Evolutionary conservation across 2,797 vertebrate species (phyloP), one percentile per base, ranked within the genome.

Genomic region (Pteronotus mesoamericanus): DNA sequence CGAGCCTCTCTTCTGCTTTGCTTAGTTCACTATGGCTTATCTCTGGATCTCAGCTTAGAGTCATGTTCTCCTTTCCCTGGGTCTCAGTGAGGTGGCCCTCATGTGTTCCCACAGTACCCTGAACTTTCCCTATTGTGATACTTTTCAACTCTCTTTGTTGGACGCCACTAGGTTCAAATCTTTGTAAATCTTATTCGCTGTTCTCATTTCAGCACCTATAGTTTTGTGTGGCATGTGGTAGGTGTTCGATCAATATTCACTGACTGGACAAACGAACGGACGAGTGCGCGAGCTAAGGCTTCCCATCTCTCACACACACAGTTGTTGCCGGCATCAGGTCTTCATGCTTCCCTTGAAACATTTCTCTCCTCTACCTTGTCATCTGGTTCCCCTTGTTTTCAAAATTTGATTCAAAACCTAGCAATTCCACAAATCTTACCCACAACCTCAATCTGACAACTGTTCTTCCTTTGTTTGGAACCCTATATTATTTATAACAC

Each of bases 321-420:
- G 16, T 1, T 9, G 18, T 80, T 69, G 64, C 75, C 34, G 74
- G 44, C 32, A 32, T 15, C 48, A 51, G 57, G 32, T 44, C 51
- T 86, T 53, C 53, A 3, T 55, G 46, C 37, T 53, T 18, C 24
- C 3, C 6, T 37, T 51, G 44, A 75, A 79, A 59, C 37, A 44
- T 24, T 78, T 69, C 53, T 77, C 3, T 83, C 18, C 71, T 82
- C 66, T 75, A 34, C 6, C 9, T 6, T 21, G 77, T 59, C 48
- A 48, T 26, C 2, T 15, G 10, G 22, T 79, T 90, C 59, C 18
- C n/a, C 6, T 55, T 57, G 69, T 48, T 78, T 16, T 19, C 53
- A 74, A 61, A 93, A 74, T 85, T 51, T 69, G 29, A 89, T 9
- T 90, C n/a, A 77, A 61, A 93, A 15, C 15, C 10, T 15, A 24